Evolutionary conservation across 1,140 invertebrate species (phyloP), one percentile per base, ranked within the genome.

Genomic region (Phymorhynchus buccinoides): DNA sequence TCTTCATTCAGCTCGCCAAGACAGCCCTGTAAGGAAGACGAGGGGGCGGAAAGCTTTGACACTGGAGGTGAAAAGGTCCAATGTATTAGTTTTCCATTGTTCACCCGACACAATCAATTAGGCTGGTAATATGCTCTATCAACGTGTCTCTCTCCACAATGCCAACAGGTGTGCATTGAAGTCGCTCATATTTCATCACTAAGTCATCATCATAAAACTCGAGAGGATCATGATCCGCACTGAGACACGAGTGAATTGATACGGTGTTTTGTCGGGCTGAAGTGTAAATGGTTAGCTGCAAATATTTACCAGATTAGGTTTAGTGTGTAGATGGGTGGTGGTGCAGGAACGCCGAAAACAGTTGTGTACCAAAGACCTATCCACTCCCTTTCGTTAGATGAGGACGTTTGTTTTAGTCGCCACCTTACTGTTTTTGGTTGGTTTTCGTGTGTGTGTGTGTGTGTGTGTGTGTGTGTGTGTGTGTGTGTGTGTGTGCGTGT

Each of bases 21-120:
- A 62, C 56, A 62, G 56, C 56, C 56, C 12, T 62, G 56, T 22
- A 62, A 62, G 56, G 56, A 27, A 62, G 56, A 62, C 56, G 22
- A 62, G 56, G 56, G n/a, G 56, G 56, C 22, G 56, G 56, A 27
- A 27, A 75, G 32, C 37, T 6, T 41, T 75, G 73, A 75, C 73
- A 41, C 32, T 41, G 16, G 73, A 75, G 73, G 73, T 39, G 32
- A 75, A 75, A 75, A 41, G 73, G 37, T 75, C 73, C 73, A 41
- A 75, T 75, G 73, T 39, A 41, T 75, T 75, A 27, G 73, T 75
- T 75, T 75, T 41, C 73, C 73, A 41, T 75, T 75, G 73, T 75
- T 41, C 37, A 12, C 30, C 9, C 3, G 30, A 7, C 68, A 35
- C 68, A 7, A 62, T 62, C 4, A 62, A 62, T 62, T 62, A 62